phyloP scores from a whole-genome alignment of 2,113 vertebrate genomes.

The Ophiodon elongatus region DNA sequence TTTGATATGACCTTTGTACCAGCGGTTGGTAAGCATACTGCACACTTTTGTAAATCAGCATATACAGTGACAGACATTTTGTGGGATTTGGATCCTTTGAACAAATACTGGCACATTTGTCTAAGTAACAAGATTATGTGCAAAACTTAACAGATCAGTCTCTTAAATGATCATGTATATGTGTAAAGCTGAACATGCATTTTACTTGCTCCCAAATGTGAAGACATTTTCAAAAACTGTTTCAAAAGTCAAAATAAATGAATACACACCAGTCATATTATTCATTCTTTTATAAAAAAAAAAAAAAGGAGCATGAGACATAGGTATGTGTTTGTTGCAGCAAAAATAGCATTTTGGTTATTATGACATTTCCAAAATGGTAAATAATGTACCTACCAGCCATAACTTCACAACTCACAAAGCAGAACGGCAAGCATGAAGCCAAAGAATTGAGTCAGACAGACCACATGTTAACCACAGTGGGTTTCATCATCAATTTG shows the following conservation, averaged over 20 bases:
- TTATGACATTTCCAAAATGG: slow-evolving; percentile 17
- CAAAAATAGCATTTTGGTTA: background rate
- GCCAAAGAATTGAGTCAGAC: background rate
- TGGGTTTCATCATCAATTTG: background rate
- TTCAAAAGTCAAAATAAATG: background rate
- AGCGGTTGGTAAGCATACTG: background rate
- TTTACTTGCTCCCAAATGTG: background rate
- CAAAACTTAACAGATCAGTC: background rate
- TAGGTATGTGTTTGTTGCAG: background rate
- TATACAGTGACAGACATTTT: background rate
- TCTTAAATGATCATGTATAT: background rate
- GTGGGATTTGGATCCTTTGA: background rate
- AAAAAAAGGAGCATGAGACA: background rate
- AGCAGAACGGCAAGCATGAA: background rate
- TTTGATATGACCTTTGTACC: background rate
- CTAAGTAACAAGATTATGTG: background rate
- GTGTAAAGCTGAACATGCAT: background rate
- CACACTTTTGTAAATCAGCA: slow-evolving; percentile 1
- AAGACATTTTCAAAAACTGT: background rate
- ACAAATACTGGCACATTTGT: background rate
- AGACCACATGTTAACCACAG: background rate
- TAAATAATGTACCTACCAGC: background rate
- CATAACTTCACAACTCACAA: background rate
- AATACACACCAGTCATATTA: background rate
- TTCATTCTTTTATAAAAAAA: background rate